Evolutionary conservation across 2,113 vertebrate species (phyloP), one percentile per base, ranked within the genome.

Genomic region (Rhinolophus ferrumequinum): DNA sequence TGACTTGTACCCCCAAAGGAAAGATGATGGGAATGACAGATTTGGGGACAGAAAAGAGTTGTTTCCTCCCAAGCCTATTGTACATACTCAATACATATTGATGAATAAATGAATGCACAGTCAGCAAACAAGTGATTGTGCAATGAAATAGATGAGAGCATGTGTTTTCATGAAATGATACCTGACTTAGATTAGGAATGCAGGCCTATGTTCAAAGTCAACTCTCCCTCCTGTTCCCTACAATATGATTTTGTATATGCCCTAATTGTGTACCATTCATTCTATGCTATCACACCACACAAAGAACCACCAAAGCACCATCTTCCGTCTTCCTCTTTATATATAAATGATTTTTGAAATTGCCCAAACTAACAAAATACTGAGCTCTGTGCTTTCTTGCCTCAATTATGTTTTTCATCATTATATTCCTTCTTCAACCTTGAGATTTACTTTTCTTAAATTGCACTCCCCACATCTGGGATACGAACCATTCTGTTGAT

Each of bases 381-480:
- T 90, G 84, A 92, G 52, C 56, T 96, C 86, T 84, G 66, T 67
- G 64, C 58, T 93, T 88, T 91, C 82, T 91, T 77, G 86, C 38
- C 70, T 96, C 80, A 84, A n/a, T 89, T 97, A 92, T 83, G 90
- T 80, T 96, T 96, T 93, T 95, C 90, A 83, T 93, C 90, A 88
- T 92, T 96, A 95, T 96, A 96, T 94, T 96, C 60, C 64, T 95
- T 91, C 83, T 84, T 96, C 83, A 96, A 95, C 90, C 88, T 98
- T 95, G 94, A 96, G 75, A 86, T 93, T 92, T 94, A 87, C 82
- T 95, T 94, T 93, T 96, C 92, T 93, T 89, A 83, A 94, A 93
- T 47, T 96, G 33, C 79, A 75, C 82, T 94, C 54, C 75, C 54
- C 70, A 90, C 90, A 98, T 96, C 94, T 96, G 97, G 84, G 72